Evolutionary conservation across 2,797 vertebrate species (phyloP).

Genomic region (Acipenser ruthenus): DNA sequence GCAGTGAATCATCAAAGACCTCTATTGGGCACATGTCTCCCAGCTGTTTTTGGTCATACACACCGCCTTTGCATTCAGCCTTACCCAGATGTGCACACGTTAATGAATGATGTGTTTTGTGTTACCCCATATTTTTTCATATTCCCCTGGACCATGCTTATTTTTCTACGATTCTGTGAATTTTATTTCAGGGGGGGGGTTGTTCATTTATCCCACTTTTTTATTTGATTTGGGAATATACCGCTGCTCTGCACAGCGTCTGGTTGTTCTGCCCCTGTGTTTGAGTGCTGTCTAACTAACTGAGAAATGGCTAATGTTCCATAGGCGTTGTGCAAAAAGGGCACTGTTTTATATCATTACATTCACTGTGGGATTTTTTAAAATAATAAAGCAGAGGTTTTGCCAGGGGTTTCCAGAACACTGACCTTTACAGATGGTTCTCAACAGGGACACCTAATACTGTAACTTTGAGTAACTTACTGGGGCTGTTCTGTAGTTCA

Average conservation of each 20-base stretch:
- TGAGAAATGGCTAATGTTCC: constrained; percentile 12
- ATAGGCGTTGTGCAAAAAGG: background rate
- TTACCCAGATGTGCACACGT: constrained; percentile 4
- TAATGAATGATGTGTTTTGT: constrained; percentile 29
- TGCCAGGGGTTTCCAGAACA: constrained; percentile 1
- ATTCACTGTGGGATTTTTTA: constrained; percentile 19
- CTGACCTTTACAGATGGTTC: constrained; percentile 4
- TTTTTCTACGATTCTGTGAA: constrained; percentile 29
- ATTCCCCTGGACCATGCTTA: constrained; percentile 27
- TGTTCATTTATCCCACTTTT: constrained; percentile 11
- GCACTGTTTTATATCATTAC: constrained; percentile 25
- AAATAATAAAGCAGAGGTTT: constrained; percentile 9
- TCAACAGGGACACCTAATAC: background rate
- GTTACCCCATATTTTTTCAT: constrained; percentile 25
- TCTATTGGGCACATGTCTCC: constrained; percentile 25
- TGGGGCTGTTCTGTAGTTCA: background rate
- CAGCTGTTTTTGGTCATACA: constrained; percentile 18
- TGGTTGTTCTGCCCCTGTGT: constrained; percentile 9
- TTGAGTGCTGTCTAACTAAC: constrained; percentile 11
- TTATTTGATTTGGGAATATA: constrained; percentile 1
- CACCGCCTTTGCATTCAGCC: constrained; percentile 7
- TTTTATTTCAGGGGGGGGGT: constrained; percentile 6
- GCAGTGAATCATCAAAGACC: constrained; percentile 26
- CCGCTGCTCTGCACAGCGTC: background rate
- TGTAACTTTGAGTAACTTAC: constrained; percentile 1